phyloP scores from a whole-genome alignment of 2,888 invertebrate genomes.

The Trissoscelio sp. region DNA sequence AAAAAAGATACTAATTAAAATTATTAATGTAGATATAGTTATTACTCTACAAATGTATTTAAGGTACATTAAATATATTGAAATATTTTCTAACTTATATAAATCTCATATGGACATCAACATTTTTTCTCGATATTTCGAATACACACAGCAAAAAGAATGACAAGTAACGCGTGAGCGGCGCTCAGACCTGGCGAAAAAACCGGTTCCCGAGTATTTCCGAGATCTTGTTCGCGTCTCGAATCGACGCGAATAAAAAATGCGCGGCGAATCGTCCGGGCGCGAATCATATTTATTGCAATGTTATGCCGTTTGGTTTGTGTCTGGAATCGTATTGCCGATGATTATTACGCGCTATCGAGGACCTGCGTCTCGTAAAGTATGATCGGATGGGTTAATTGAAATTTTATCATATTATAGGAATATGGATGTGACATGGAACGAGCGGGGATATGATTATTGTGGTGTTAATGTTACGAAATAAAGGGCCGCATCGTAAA shows the following conservation, averaged over 20 bases:
- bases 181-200: slow-evolving; percentile 24
- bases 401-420: slow-evolving; percentile 64
- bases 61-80: no score
- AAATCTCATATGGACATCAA: no score
- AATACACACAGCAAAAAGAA: slow-evolving; percentile 46
- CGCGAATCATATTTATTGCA: slow-evolving; percentile 65
- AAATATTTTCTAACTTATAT: no score
- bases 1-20: no score
- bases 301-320: slow-evolving; percentile 58
- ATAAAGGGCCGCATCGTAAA: slow-evolving; percentile 35
- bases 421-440: slow-evolving; percentile 58
- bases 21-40: no score
- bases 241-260: slow-evolving; percentile 66
- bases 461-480: slow-evolving; percentile 60
- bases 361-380: slow-evolving; percentile 40
- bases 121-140: slow-evolving; percentile 29
- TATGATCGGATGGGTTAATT: slow-evolving; percentile 51
- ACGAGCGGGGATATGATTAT: slow-evolving; percentile 62
- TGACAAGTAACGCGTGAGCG: slow-evolving; percentile 46
- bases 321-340: slow-evolving; percentile 28
- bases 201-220: slow-evolving; percentile 63
- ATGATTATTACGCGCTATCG: slow-evolving; percentile 65
- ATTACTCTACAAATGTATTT: no score
- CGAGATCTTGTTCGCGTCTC: slow-evolving; percentile 55
- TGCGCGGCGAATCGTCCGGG: slow-evolving; percentile 48